Evolutionary conservation across 2,888 invertebrate species (phyloP), one percentile per base, ranked within the genome.

Genomic region (Brenthis daphne): DNA sequence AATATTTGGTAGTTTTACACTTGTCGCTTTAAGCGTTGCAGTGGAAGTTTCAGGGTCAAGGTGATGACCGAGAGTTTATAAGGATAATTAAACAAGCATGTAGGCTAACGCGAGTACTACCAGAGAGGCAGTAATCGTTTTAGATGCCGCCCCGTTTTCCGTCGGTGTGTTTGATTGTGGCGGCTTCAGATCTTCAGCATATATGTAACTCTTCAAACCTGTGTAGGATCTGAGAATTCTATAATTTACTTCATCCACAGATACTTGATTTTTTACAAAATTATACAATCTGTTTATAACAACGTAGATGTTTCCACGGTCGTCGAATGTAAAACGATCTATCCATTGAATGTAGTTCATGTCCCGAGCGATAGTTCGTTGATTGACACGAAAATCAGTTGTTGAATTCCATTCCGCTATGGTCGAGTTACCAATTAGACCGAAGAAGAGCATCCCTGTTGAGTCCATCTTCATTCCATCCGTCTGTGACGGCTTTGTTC

Each of bases 391-490:
- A 78, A 95, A 94, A 56, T 94, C 88, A 33, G 89, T 83, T 37
- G 91, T 93, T 0, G 94, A 94, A 82, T 96, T 95, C 96, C 96
- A 96, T 85, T 94, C 94, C 14, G 94, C 94, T 61, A 96, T 94
- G 29, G 95, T 95, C 73, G 95, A 95, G 77, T 95, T 94, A 64
- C 94, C 94, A 66, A 96, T 84, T 37, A 96, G 89, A 55, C 96
- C 96, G 82, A 94, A 96, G 86, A 95, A 96, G 12, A 96, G 88
- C 6, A 94, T 83, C 3, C 96, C 96, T 20, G 89, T 87, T 16
- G 95, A 94, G 76, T 96, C 96, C 95, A 96, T 96, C 71, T 94
- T 94, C 95, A 96, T 96, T 0, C 96, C 96, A 77, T 95, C 96
- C 0, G 95, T 94, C 82, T 96, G 95, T 0, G 96, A 96, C 0